Evolutionary conservation across 2,888 invertebrate species (phyloP).

Genomic region (Drosophila ustulata): DNA sequence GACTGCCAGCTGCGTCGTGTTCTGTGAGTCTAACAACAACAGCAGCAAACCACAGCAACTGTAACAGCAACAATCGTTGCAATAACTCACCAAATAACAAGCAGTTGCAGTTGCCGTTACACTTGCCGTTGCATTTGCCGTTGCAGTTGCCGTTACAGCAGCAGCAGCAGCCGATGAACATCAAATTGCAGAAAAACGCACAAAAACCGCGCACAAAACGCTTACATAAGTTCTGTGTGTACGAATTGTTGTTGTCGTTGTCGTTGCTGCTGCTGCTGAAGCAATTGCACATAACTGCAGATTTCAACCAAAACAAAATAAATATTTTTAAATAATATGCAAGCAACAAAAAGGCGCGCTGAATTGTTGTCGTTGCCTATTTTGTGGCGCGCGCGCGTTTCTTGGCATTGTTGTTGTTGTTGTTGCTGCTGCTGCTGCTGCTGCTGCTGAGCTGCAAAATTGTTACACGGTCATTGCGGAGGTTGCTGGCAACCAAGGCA

Average conservation of each 20-base stretch:
- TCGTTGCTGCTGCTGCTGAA: conserved; percentile 25
- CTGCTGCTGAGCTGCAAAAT: conserved; percentile 64
- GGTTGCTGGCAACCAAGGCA: conserved; percentile 69
- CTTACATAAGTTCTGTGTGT: conserved; percentile 68
- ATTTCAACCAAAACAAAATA: conserved; percentile 13
- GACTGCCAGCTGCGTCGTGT: conserved; percentile 61
- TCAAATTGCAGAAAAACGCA: conserved; percentile 41
- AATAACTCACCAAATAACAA: conserved; percentile 26
- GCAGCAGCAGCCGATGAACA: neutral
- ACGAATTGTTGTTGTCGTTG: neutral
- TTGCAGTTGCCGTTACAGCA: neutral
- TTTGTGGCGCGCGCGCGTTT: conserved; percentile 73
- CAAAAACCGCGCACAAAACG: conserved; percentile 68
- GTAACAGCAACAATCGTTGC: conserved; percentile 21
- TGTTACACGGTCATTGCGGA: conserved; percentile 80
- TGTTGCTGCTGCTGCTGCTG: conserved; percentile 20
- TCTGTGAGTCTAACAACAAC: conserved; percentile 21
- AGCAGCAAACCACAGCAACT: conserved; percentile 17
- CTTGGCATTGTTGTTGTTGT: conserved; percentile 49
- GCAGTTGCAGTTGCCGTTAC: conserved; percentile 1
- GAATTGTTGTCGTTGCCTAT: conserved; percentile 44
- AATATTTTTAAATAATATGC: conserved; percentile 24
- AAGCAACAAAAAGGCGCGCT: conserved; percentile 46
- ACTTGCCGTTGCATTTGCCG: conserved; percentile 7
- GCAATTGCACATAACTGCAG: conserved; percentile 30